Base-by-base conservation (phyloP, 2,797 vertebrate species). In the Catamblyrhynchus diadema region DNA sequence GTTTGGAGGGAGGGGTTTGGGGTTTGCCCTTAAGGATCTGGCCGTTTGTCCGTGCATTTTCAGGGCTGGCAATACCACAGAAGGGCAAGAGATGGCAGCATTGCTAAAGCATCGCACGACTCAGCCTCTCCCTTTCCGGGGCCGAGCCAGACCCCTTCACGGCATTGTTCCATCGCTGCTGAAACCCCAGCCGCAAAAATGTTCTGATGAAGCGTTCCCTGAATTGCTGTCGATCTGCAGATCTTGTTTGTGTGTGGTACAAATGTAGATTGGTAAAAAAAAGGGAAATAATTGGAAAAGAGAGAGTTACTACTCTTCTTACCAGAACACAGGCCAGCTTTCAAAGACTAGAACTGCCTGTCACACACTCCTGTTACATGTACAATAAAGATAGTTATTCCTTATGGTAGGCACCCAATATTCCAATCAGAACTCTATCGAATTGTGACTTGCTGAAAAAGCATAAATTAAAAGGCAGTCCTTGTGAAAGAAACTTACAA, bases 11-110 rank as follows among this genome's bases (percentile, higher is more conserved):
- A 72, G 35, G 1, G 2, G 16, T 44, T 18, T 41, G 47, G 19
- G 12, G 7, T 75, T 74, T 39, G 32, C 56, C 67, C 57, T 62
- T 11, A 67, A 62, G 32, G 66, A 70, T 14, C 35, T 2, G 9
- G 48, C 3, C 1, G 0, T 6, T 30, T 32, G 12, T 12, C 4
- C 28, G 9, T 3, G 6, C 65, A 57, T 75, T 92, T 70, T 53
- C 64, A 30, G 45, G 62, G 9, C 2, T 71, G 53, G 57, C 78
- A 88, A 75, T 96, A 57, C 67, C 59, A 70, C 57, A 48, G 0
- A 62, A 51, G 12, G 60, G 74, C 98, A 97, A 96, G 27, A 98
- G 98, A 97, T 98, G 98, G 97, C 95, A 97, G 96, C 96, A 97
- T 98, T 97, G 95, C 81, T 83, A 97, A 98, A 95, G 87, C 86